Conservation (phyloP, 1,140 invertebrate genomes). For the Drosophila truncata region DNA sequence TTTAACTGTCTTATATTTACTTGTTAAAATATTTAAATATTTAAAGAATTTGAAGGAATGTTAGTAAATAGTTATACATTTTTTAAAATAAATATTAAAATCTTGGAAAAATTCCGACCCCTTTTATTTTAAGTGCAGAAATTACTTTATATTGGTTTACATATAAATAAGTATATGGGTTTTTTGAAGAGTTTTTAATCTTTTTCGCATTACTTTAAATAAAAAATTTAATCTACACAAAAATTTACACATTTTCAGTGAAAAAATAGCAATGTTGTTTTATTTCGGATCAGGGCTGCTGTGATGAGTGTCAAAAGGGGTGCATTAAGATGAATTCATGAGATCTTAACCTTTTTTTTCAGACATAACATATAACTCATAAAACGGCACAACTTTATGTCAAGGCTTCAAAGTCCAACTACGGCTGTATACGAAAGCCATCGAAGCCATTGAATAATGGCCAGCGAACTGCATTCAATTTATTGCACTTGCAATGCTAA, state of each 20-base stretch:
- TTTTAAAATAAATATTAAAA: too few relatives aligned
- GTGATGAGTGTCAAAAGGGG: slow-evolving; percentile 48
- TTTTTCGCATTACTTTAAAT: background rate
- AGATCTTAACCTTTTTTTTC: slow-evolving; percentile 57
- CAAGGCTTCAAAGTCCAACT: slow-evolving; percentile 39
- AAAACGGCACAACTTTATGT: slow-evolving; percentile 35
- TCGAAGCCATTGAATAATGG: slow-evolving; percentile 31
- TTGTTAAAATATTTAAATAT: too few relatives aligned
- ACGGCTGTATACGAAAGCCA: slow-evolving; percentile 3
- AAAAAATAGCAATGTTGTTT: background rate
- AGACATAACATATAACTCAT: slow-evolving; percentile 10
- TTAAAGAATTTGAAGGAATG: too few relatives aligned
- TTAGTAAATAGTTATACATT: too few relatives aligned
- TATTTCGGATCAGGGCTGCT: slow-evolving; percentile 9
- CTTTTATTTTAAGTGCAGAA: too few relatives aligned
- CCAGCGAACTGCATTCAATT: slow-evolving; percentile 34
- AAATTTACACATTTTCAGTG: background rate
- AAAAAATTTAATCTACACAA: background rate
- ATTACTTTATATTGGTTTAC: too few relatives aligned
- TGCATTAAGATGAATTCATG: slow-evolving; percentile 46
- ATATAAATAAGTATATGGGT: too few relatives aligned
- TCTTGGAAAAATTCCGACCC: too few relatives aligned
- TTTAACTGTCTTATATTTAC: too few relatives aligned
- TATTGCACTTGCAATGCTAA: slow-evolving; percentile 62
- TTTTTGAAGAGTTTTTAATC: too few relatives aligned